Evolutionary conservation across 2,888 invertebrate species (phyloP), one percentile per base, ranked within the genome.

Genomic region (Hoplodrina blanda): DNA sequence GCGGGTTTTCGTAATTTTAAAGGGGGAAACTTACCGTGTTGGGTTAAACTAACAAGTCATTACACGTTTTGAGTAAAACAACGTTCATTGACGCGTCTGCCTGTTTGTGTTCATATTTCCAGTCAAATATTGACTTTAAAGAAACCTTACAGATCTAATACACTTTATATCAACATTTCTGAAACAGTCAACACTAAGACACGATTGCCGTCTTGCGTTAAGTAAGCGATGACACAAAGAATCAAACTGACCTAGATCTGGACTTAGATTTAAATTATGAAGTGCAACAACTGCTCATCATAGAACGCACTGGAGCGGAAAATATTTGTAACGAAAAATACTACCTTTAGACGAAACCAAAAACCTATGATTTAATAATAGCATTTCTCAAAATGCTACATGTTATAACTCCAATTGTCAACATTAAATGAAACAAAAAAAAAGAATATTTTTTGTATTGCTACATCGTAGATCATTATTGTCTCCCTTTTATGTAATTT

Each of bases 381-480:
- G 20, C 53, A 70, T 37, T 44, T 54, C 30, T 72, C 30, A 49
- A 76, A 76, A 53, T 44, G 17, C 19, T 54, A 59, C 54, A 77
- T 49, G 44, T 37, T 60, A 55, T 60, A 44, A 50, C 25, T 69
- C 41, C 2, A 76, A 76, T 54, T 49, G 19, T 17, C 33, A 50
- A 19, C 54, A 55, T 19, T 19, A 55, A 70, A 71, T 52, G 54
- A 60, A 50, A 25, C n/a, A 71, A 72, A 50, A 60, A 17, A n/a
- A 17, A 50, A 70, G 33, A 10, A 49, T 11, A 25, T 77, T 46
- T 55, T 59, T 55, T 50, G 50, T 67, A 62, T 62, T 50, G 61
- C 54, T 75, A 79, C 80, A 74, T 74, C 46, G 68, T 46, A 62
- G 50, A 80, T 75, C 80, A 80, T 76, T 79, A 76, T 67, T 76